Percentiles rank a stretch among this genome's conserved stretches.
Conservation (phyloP, 2,888 invertebrate genomes). For the Ochropacha duplaris region DNA sequence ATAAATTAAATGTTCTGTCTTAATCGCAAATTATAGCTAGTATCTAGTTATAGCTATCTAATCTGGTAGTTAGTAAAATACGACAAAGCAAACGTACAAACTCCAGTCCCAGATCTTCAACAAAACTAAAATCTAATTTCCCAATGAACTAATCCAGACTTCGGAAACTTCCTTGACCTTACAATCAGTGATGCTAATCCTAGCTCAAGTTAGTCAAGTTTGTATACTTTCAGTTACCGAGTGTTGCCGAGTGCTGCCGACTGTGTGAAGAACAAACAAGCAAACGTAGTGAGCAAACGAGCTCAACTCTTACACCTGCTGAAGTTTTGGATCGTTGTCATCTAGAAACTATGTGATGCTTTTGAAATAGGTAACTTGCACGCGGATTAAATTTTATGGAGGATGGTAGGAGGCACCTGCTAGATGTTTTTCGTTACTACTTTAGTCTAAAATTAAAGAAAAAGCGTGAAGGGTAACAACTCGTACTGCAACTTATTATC, state of each 20-base stretch:
- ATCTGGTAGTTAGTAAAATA: slow-evolving; percentile 7
- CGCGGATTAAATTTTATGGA: not conserved
- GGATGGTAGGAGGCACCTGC: no score
- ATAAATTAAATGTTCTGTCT: no score
- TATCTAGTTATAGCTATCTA: no score
- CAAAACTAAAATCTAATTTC: slow-evolving; percentile 12
- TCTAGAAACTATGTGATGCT: not conserved
- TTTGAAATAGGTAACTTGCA: not conserved
- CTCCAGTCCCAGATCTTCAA: not conserved
- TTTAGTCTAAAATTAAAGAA: not conserved
- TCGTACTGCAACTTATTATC: no score
- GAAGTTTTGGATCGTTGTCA: slow-evolving; percentile 31
- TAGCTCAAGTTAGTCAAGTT: slow-evolving; percentile 47
- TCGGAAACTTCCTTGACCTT: slow-evolving; percentile 45
- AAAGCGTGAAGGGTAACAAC: not conserved
- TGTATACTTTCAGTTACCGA: slow-evolving; percentile 56
- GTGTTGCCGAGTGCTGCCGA: slow-evolving; percentile 41
- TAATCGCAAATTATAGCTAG: no score
- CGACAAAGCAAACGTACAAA: not conserved
- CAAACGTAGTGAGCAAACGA: slow-evolving; percentile 51
- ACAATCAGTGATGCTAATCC: slow-evolving; percentile 63
- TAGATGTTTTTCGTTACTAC: not conserved
- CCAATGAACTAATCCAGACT: slow-evolving; percentile 32
- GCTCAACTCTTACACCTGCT: slow-evolving; percentile 54
- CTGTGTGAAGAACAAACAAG: slow-evolving; percentile 55